Conservation (phyloP, 1,140 invertebrate species). For the Drosophila subpulchrella region DNA sequence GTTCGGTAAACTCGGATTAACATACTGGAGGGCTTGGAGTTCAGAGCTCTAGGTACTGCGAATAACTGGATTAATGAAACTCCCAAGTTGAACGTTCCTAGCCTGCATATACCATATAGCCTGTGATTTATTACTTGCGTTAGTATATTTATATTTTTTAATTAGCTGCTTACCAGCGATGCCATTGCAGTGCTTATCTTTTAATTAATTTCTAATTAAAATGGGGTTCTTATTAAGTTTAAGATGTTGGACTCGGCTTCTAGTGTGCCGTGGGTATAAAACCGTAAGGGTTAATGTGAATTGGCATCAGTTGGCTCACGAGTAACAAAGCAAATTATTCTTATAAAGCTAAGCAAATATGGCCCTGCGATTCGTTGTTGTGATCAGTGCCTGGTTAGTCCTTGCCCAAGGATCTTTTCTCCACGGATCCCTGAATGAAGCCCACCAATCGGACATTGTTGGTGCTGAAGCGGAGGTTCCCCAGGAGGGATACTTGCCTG, state of each 20-base stretch:
- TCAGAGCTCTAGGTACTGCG: conserved; percentile 12
- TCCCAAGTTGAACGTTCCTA: conserved; percentile 12
- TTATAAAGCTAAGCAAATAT: conserved; percentile 14
- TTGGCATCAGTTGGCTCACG: conserved; percentile 38
- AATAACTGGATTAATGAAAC: conserved; percentile 36
- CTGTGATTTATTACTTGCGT: conserved; percentile 30
- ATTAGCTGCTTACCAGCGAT: conserved; percentile 13
- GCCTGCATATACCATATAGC: conserved; percentile 15
- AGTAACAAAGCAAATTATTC: conserved; percentile 20
- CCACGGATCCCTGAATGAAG: conserved; percentile 1
- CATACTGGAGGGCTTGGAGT: conserved; percentile 7
- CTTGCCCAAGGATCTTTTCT: conserved; percentile 9
- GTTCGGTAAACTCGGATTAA: conserved; percentile 17
- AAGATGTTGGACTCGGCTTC: conserved; percentile 13
- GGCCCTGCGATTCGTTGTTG: conserved; percentile 14
- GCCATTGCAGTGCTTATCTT: conserved; percentile 53
- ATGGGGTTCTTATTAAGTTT: conserved; percentile 29
- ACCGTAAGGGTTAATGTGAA: conserved; percentile 19
- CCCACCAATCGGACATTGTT: conserved; percentile 7
- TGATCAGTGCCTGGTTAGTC: conserved; percentile 4
- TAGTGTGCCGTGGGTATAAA: conserved; percentile 31
- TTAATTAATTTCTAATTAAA: conserved; percentile 59
- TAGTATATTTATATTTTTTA: conserved; percentile 41
- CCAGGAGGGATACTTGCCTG: conserved; percentile 24
- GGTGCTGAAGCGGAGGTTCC: conserved; percentile 9